These are phyloP conservation scores for Anoplopoma fimbria DNA, from an alignment of 2,113 vertebrate species.

Conservation along the genomic window DNA sequence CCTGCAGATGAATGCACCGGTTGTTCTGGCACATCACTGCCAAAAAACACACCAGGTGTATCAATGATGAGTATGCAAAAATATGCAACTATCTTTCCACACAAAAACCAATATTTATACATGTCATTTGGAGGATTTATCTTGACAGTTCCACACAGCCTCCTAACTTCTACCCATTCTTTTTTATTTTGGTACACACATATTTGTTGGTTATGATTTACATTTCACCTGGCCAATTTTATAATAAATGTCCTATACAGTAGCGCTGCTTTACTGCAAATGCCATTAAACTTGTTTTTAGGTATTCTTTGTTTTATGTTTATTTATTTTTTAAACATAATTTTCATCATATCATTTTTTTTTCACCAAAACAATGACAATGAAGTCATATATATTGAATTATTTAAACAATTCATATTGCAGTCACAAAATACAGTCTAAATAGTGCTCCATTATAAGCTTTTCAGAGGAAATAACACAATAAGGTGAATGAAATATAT, in stretches of 20 bases:
- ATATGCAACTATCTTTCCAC: slow-evolving; percentile 47
- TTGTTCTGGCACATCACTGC: slow-evolving; percentile 50
- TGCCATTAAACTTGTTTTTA: background rate
- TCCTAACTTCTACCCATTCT: background rate
- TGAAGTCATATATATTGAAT: background rate
- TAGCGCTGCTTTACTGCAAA: background rate
- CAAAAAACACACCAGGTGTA: slow-evolving; percentile 55
- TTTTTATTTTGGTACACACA: background rate
- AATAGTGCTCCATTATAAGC: background rate
- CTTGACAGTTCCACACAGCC: background rate
- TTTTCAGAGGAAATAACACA: background rate
- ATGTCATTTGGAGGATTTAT: background rate
- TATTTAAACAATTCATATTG: background rate
- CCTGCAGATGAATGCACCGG: slow-evolving; percentile 35
- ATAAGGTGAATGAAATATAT: background rate
- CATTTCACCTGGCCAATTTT: background rate
- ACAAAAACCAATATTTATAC: background rate
- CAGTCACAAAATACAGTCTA: background rate
- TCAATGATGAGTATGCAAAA: slow-evolving; percentile 59
- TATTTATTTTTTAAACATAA: background rate
- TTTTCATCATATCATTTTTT: background rate
- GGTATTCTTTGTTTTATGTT: background rate
- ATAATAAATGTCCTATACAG: background rate
- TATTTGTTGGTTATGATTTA: background rate
- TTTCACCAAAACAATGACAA: background rate